These are phyloP conservation scores for Mesochorus sp. DNA, from an alignment of 2,888 invertebrate genomes.

Conservation along the genomic window DNA sequence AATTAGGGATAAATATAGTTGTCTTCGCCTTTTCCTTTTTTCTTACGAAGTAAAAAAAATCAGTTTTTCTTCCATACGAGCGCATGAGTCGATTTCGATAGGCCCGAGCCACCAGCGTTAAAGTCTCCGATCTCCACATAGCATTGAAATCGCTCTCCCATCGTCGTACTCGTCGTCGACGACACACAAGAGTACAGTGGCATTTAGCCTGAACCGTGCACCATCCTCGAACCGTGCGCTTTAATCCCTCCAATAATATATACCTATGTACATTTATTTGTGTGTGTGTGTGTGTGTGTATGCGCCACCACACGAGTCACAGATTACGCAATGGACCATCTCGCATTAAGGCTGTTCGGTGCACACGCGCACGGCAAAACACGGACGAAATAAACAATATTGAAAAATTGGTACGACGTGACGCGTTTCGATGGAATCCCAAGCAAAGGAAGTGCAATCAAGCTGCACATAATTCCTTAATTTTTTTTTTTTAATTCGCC, in stretches of 20 bases:
- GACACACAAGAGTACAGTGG: constrained; percentile 65
- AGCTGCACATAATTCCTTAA: no score
- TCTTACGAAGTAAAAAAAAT: no score
- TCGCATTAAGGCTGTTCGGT: not conserved
- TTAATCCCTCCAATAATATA: constrained; percentile 58
- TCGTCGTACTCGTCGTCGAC: constrained; percentile 24
- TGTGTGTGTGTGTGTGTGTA: constrained; percentile 6
- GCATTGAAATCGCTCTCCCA: not conserved
- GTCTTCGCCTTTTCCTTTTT: no score
- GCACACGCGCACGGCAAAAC: not conserved
- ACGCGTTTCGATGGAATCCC: no score
- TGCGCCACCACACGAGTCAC: constrained; percentile 15
- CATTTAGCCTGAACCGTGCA: constrained; percentile 72
- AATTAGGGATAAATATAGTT: no score
- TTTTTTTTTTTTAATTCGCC: no score
- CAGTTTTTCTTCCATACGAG: no score
- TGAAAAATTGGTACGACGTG: no score
- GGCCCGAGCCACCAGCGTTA: constrained; percentile 14
- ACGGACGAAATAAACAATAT: no score
- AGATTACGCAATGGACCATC: constrained; percentile 29
- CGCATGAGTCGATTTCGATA: constrained; percentile 1
- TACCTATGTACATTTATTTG: no score
- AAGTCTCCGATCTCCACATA: constrained; percentile 14
- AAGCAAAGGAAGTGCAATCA: no score
- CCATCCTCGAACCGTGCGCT: constrained; percentile 62